Evolutionary conservation across 2,888 invertebrate genomes (phyloP), one percentile per base, ranked within the genome.

Genomic region (Epicampocera succincta): DNA sequence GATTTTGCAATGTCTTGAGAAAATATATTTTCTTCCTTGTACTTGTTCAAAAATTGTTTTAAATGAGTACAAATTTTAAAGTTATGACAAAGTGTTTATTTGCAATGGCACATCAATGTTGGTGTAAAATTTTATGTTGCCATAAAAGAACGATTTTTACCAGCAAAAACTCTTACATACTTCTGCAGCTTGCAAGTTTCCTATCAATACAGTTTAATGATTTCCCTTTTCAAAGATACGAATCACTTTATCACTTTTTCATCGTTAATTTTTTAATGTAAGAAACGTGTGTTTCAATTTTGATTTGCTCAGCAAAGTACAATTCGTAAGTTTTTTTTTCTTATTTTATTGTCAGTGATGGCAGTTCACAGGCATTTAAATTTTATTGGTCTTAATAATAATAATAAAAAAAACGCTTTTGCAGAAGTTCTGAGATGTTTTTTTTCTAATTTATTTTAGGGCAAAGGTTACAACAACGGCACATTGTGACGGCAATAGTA

Each of bases 321-420:
- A 12, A n/a, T n/a, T n/a, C n/a, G n/a, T n/a, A n/a, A n/a, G n/a
- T n/a, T n/a, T n/a, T n/a, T n/a, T n/a, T n/a, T n/a, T n/a, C n/a
- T n/a, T 56, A 56, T 56, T 72, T 66, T 69, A 69, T 74, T 69
- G 52, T 63, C 50, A 38, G 73, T 74, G 77, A 65, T 46, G 81
- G 73, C 69, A 81, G 77, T 81, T 81, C 74, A 13, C 81, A 81
- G 81, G 81, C 77, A 81, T 65, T 81, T 73, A 77, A 81, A 46
- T 81, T 81, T 81, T 81, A 81, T 81, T 74, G 77, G 50, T 77
- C 73, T 77, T 69, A 81, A 77, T 76, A 77, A 76, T 68, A 72
- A 76, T 71, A 63, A 80, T 69, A 63, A 61, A 69, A 76, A 69
- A 61, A 76, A 25, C 6, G 46, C 21, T 69, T 17, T 29, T 29